These are phyloP conservation scores for Tineola bisselliella DNA, from an alignment of 2,888 invertebrate species.

Conservation along the genomic window DNA sequence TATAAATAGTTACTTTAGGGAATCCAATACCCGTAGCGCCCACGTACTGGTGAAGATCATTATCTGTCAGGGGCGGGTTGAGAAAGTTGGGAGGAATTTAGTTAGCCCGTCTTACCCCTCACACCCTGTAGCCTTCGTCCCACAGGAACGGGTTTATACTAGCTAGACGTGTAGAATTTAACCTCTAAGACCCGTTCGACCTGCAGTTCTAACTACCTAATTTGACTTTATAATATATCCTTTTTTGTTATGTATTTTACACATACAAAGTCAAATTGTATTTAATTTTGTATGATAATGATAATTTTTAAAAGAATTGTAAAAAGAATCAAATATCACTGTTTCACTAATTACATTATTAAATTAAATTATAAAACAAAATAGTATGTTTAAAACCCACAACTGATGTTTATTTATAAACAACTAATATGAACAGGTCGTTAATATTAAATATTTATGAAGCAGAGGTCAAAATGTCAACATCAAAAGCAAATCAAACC, in stretches of 20 bases:
- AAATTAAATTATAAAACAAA: too few relatives aligned
- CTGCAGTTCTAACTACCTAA: not conserved
- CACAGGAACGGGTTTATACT: too few relatives aligned
- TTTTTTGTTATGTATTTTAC: too few relatives aligned
- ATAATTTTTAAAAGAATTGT: too few relatives aligned
- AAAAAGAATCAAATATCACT: too few relatives aligned
- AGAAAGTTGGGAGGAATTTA: conserved; percentile 46
- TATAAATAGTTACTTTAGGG: not conserved
- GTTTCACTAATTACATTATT: too few relatives aligned
- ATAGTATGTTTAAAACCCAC: too few relatives aligned
- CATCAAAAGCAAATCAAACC: conserved; percentile 11
- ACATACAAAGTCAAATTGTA: too few relatives aligned
- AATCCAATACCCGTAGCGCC: conserved; percentile 27
- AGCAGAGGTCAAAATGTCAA: not conserved
- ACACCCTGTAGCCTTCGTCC: conserved; percentile 19
- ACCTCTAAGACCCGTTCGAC: not conserved
- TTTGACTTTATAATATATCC: too few relatives aligned
- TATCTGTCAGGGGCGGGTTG: conserved; percentile 36
- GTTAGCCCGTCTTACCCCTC: conserved; percentile 40
- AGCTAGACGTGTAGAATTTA: not conserved
- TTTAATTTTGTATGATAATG: too few relatives aligned
- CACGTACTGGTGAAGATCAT: conserved; percentile 62
- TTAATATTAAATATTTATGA: not conserved
- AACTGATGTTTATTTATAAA: too few relatives aligned
- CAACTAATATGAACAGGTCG: too few relatives aligned